A percentile compares a stretch with the other conserved stretches of the same genome.
Conservation (phyloP, 2,797 vertebrate species). For the Phalloptychus januarius region DNA sequence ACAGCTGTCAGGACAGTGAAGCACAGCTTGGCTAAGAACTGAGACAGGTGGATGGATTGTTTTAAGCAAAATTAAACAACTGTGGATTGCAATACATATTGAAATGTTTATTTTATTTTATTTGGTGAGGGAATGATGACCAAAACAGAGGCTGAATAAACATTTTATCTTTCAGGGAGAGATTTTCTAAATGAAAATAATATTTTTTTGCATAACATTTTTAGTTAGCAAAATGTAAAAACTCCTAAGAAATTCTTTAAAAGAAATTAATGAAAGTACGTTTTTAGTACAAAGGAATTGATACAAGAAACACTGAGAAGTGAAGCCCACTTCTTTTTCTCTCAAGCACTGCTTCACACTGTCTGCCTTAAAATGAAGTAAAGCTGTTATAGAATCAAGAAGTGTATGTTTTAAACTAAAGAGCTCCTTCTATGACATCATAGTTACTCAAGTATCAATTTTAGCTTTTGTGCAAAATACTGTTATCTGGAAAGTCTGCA, state of each 20-base stretch:
- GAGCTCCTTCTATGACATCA: neutral
- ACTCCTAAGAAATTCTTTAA: slow-evolving; percentile 22
- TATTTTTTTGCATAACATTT: neutral
- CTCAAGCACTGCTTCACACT: neutral
- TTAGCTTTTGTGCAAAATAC: neutral
- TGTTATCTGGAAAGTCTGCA: slow-evolving; percentile 3
- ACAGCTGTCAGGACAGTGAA: slow-evolving; percentile 67
- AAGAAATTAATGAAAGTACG: slow-evolving; percentile 15
- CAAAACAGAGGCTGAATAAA: slow-evolving; percentile 6
- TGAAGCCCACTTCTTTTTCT: slow-evolving; percentile 3
- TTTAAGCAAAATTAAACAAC: slow-evolving; percentile 64
- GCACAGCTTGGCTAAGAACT: slow-evolving; percentile 47
- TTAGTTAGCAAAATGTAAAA: slow-evolving; percentile 20
- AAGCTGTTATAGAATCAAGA: slow-evolving; percentile 52
- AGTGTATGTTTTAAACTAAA: slow-evolving; percentile 27
- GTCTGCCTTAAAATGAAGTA: slow-evolving; percentile 16
- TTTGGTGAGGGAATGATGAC: neutral
- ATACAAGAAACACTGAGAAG: neutral
- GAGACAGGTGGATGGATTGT: slow-evolving; percentile 55
- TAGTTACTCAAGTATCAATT: neutral
- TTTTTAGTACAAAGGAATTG: slow-evolving; percentile 12
- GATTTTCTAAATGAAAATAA: slow-evolving; percentile 13
- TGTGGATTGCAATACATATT: slow-evolving; percentile 41
- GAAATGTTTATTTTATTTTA: slow-evolving; percentile 46
- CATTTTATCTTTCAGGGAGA: slow-evolving; percentile 23